phyloP scores from a whole-genome alignment of 2,113 vertebrate genomes.

The Drymodes brunneopygia region DNA sequence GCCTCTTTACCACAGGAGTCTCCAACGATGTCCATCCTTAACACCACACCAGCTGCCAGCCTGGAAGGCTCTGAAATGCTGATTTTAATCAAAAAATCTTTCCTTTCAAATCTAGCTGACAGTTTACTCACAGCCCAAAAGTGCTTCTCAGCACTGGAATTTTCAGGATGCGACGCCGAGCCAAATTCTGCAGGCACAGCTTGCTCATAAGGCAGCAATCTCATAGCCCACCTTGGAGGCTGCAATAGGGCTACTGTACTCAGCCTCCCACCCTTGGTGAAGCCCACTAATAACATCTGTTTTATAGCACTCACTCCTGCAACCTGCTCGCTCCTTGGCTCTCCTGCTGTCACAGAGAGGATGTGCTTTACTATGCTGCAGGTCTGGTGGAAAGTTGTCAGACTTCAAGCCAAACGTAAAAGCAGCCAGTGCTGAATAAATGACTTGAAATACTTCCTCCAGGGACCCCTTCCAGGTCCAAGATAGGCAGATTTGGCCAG shows the following conservation, averaged over 20 bases:
- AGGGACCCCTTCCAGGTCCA: slow-evolving; percentile 71
- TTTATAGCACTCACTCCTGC: slow-evolving; percentile 68
- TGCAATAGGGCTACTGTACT: slow-evolving; percentile 70
- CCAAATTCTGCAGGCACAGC: slow-evolving; percentile 63
- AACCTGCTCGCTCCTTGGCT: slow-evolving; percentile 70
- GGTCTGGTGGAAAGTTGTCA: slow-evolving; percentile 75
- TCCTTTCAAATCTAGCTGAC: slow-evolving; percentile 56
- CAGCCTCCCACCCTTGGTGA: slow-evolving; percentile 60
- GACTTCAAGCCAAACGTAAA: slow-evolving; percentile 68
- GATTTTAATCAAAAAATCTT: slow-evolving; percentile 54
- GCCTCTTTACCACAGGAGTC: slow-evolving; percentile 22
- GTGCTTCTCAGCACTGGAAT: slow-evolving; percentile 60
- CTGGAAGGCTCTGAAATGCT: slow-evolving; percentile 46
- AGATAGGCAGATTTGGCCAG: slow-evolving; percentile 72
- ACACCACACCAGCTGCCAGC: slow-evolving; percentile 17
- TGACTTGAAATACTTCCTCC: slow-evolving; percentile 73
- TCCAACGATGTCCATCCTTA: slow-evolving; percentile 36
- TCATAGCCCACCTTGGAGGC: slow-evolving; percentile 65
- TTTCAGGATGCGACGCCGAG: slow-evolving; percentile 55
- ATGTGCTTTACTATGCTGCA: slow-evolving; percentile 72
- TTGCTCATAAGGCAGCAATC: slow-evolving; percentile 61
- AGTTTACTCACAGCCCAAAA: slow-evolving; percentile 54
- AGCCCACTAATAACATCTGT: slow-evolving; percentile 71
- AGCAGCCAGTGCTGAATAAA: slow-evolving; percentile 70
- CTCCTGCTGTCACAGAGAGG: slow-evolving; percentile 53